A percentile compares a stretch with the other conserved stretches of the same genome.
Evolutionary conservation across 1,140 invertebrate genomes (phyloP).

Genomic region (Solenopsis invicta): DNA sequence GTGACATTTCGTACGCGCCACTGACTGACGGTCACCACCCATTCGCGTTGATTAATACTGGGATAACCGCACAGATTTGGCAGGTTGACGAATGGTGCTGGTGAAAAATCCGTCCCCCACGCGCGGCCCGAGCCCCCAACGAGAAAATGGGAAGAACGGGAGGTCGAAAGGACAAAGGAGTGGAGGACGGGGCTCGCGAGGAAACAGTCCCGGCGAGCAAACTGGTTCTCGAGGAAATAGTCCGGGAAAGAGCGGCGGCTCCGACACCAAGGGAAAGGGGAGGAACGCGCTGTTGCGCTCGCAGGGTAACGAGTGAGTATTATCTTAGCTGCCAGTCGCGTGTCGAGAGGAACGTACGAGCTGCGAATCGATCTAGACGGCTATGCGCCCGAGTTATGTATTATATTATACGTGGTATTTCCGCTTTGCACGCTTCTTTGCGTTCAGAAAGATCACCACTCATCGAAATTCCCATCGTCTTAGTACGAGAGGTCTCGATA

Average conservation of each 20-base stretch:
- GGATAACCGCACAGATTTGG: background rate
- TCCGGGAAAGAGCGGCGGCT: slow-evolving; percentile 73
- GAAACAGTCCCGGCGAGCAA: slow-evolving; percentile 74
- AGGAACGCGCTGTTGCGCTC: slow-evolving; percentile 78
- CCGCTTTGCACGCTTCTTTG: background rate
- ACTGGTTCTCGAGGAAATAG: slow-evolving; percentile 77
- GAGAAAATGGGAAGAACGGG: slow-evolving; percentile 62
- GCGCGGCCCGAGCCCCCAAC: slow-evolving; percentile 75
- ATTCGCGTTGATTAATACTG: background rate
- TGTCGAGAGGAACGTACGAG: background rate
- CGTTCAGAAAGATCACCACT: background rate
- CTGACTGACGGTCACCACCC: background rate
- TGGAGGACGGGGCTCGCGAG: slow-evolving; percentile 71
- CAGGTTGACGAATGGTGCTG: slow-evolving; percentile 81
- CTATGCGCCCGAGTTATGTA: background rate
- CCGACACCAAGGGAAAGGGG: slow-evolving; percentile 71
- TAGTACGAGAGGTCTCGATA: background rate
- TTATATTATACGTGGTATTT: background rate
- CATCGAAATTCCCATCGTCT: background rate
- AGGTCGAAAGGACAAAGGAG: slow-evolving; percentile 49
- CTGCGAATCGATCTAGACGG: slow-evolving; percentile 24
- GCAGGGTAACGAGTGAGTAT: slow-evolving; percentile 83
- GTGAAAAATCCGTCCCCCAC: slow-evolving; percentile 78
- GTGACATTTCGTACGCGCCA: background rate
- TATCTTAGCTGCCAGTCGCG: background rate